A percentile compares a stretch with the other conserved stretches of the same genome.
Evolutionary conservation across 2,888 invertebrate species (phyloP).

Genomic region (Eudasyphora cyanicolor): DNA sequence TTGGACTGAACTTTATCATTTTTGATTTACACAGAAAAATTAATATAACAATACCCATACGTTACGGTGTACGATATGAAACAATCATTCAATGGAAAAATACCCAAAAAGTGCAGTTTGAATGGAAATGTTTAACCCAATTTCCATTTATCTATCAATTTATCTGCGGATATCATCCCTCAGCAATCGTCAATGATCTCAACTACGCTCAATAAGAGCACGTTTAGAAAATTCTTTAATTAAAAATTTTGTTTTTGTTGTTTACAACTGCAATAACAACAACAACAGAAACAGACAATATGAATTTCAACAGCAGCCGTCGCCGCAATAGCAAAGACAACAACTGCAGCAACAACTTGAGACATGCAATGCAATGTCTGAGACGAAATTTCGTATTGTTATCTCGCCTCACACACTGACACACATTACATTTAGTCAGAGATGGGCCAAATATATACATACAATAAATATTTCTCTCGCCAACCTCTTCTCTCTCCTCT

Average conservation of each 20-base stretch:
- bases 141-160: neutral
- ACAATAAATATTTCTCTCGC: neutral
- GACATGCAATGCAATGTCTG: slow-evolving; percentile 44
- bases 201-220: slow-evolving; percentile 34
- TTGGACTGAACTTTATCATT: no score
- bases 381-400: slow-evolving; percentile 31
- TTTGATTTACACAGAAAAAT: no score
- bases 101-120: no score
- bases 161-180: slow-evolving; percentile 2
- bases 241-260: slow-evolving; percentile 24
- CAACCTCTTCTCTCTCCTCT: neutral
- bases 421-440: no score
- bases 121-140: no score
- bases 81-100: no score
- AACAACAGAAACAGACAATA: slow-evolving; percentile 32
- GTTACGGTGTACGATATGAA: no score
- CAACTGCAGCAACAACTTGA: slow-evolving; percentile 27
- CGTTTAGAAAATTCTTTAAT: slow-evolving; percentile 57
- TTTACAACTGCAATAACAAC: slow-evolving; percentile 50
- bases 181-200: slow-evolving; percentile 25
- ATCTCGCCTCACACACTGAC: neutral
- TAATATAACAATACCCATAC: no score
- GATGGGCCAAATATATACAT: no score
- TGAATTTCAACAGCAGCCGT: slow-evolving; percentile 3
- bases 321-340: slow-evolving; percentile 7